phyloP scores from a whole-genome alignment of 2,797 vertebrate genomes.

The Odontamblyopus lacepedii region DNA sequence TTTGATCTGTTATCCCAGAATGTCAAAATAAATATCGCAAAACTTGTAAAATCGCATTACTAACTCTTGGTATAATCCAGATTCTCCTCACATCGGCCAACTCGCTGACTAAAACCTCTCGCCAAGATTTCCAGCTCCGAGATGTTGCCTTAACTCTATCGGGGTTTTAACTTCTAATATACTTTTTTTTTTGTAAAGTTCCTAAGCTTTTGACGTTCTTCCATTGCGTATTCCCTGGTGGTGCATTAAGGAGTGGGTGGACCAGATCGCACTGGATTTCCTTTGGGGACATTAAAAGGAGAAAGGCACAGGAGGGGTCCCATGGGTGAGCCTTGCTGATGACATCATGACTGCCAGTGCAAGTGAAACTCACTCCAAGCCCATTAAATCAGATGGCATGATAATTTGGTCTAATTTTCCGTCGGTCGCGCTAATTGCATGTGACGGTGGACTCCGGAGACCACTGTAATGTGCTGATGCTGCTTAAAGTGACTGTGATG shows the following conservation, averaged over 20 bases:
- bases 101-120: constrained; percentile 7
- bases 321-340: constrained; percentile 47
- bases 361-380: constrained; percentile 48
- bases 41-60: not conserved
- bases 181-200: constrained; percentile 28
- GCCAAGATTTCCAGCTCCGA: constrained; percentile 40
- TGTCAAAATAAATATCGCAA: constrained; percentile 48
- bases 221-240: constrained; percentile 53
- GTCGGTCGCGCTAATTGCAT: constrained; percentile 77
- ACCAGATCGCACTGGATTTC: constrained; percentile 60
- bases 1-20: constrained; percentile 78
- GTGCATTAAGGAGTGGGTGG: constrained; percentile 53
- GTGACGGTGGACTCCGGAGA: constrained; percentile 72
- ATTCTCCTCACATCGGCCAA: not conserved
- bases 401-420: constrained; percentile 78
- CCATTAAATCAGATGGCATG: constrained; percentile 75
- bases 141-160: constrained; percentile 26
- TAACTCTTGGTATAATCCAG: not conserved
- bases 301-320: constrained; percentile 56
- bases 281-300: constrained; percentile 52
- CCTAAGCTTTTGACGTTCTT: constrained; percentile 35
- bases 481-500: constrained; percentile 75
- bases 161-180: no score
- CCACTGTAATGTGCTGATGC: constrained; percentile 71
- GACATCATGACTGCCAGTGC: constrained; percentile 56